phyloP scores from a whole-genome alignment of 2,797 vertebrate species.

The Lutjanus campechanus region DNA sequence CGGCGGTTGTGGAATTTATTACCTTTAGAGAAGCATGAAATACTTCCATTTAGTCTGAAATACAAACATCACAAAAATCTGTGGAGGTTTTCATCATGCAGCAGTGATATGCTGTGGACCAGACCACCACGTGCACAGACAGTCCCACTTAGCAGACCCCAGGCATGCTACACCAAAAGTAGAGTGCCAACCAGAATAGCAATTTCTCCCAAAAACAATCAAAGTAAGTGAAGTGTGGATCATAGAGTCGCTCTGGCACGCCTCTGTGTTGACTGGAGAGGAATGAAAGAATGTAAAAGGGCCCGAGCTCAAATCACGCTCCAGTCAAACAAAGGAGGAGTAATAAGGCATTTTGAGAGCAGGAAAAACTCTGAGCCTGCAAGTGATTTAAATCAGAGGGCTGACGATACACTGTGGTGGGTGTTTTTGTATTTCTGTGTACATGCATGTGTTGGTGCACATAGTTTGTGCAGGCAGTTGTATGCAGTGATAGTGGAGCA shows the following conservation, averaged over 20 bases:
- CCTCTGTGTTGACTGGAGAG: constrained; percentile 61
- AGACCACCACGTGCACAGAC: constrained; percentile 33
- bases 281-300: constrained; percentile 67
- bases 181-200: constrained; percentile 54
- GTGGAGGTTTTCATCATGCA: constrained; percentile 43
- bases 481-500: constrained; percentile 14
- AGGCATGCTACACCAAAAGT: constrained; percentile 36
- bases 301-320: constrained; percentile 62
- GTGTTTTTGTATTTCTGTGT: constrained; percentile 13
- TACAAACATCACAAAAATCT: constrained; percentile 36
- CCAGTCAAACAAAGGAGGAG: constrained; percentile 75
- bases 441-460: constrained; percentile 22
- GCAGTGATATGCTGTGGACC: constrained; percentile 18
- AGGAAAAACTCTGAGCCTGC: constrained; percentile 58
- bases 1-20: constrained; percentile 18
- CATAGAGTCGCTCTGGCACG: constrained; percentile 61
- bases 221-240: constrained; percentile 73
- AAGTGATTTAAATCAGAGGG: constrained; percentile 70
- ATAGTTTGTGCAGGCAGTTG: constrained; percentile 13
- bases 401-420: constrained; percentile 29
- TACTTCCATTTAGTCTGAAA: constrained; percentile 32
- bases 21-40: constrained; percentile 25
- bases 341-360: constrained; percentile 59
- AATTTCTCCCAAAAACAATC: constrained; percentile 75
- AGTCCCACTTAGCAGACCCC: constrained; percentile 36